Evolutionary conservation across 2,888 invertebrate species (phyloP), one percentile per base, ranked within the genome.

Genomic region (Priapulus caudatus): DNA sequence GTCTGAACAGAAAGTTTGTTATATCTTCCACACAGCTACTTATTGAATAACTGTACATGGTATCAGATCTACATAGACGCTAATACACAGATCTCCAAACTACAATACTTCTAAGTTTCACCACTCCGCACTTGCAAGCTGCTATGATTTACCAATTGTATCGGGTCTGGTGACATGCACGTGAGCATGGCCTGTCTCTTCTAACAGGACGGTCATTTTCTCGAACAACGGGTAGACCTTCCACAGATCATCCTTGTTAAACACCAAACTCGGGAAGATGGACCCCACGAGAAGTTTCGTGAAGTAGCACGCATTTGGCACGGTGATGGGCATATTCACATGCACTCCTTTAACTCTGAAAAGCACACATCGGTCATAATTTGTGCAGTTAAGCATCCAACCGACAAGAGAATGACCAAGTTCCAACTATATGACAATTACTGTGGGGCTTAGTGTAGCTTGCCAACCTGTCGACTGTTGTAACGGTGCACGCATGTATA

Each of bases 91-190:
- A n/a, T n/a, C n/a, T n/a, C n/a, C n/a, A n/a, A n/a, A n/a, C n/a
- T n/a, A n/a, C n/a, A n/a, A n/a, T n/a, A n/a, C n/a, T n/a, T n/a
- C n/a, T n/a, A n/a, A n/a, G n/a, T n/a, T n/a, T n/a, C n/a, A n/a
- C n/a, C n/a, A n/a, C n/a, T n/a, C n/a, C n/a, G n/a, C n/a, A n/a
- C n/a, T n/a, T n/a, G n/a, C n/a, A n/a, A n/a, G n/a, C n/a, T n/a
- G n/a, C n/a, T n/a, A n/a, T n/a, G 24, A 64, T 72, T 69, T 65
- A 83, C 87, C 89, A 59, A 86, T 73, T 0, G 89, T 88, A 63
- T 91, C 90, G 15, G 91, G 90, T 67, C 88, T 90, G 0, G 89
- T 87, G 0, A 85, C 79, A 66, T 91, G 90, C 2, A 89, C 59
- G 65, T 89, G 88, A 61, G 84, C 52, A 60, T 76, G 77, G 4